phyloP scores from a whole-genome alignment of 2,797 vertebrate genomes.

The Xenopus petersii region DNA sequence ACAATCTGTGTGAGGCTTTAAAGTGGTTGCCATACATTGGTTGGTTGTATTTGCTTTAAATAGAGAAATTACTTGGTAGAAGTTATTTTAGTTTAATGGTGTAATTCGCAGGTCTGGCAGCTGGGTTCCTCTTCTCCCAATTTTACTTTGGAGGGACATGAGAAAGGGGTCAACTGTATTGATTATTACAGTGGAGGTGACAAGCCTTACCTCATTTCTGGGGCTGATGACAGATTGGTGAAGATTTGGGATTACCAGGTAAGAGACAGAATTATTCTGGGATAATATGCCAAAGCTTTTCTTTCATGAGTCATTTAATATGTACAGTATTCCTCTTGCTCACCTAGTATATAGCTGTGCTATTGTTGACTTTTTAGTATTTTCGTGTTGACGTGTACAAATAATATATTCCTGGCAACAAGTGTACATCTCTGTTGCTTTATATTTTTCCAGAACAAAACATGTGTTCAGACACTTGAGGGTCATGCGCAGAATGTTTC shows the following conservation, averaged over 20 bases:
- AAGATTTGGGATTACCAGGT: slow-evolving; percentile 99
- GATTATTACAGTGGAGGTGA: slow-evolving; percentile 98
- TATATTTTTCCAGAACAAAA: slow-evolving; percentile 82
- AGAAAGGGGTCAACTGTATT: slow-evolving; percentile 97
- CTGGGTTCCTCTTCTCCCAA: slow-evolving; percentile 95
- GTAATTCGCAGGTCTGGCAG: slow-evolving; percentile 89
- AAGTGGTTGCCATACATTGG: neutral
- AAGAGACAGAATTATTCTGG: neutral
- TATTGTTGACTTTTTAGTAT: too few species aligned
- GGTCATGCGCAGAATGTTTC: slow-evolving; percentile 97
- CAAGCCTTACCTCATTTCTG: slow-evolving; percentile 96
- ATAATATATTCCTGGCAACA: too few species aligned
- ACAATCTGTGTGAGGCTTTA: neutral
- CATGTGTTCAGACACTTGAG: slow-evolving; percentile 93
- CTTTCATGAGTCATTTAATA: too few species aligned
- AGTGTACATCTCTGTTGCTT: neutral
- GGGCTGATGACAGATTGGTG: slow-evolving; percentile 92
- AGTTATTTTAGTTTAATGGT: neutral
- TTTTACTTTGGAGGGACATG: slow-evolving; percentile 95
- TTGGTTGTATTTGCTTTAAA: neutral
- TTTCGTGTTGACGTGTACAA: too few species aligned
- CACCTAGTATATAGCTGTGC: too few species aligned
- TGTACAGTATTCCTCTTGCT: too few species aligned
- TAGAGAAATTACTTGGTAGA: too few species aligned
- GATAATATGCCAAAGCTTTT: too few species aligned